Conservation (phyloP, 2,797 vertebrate genomes). For the Eremophila alpestris region DNA sequence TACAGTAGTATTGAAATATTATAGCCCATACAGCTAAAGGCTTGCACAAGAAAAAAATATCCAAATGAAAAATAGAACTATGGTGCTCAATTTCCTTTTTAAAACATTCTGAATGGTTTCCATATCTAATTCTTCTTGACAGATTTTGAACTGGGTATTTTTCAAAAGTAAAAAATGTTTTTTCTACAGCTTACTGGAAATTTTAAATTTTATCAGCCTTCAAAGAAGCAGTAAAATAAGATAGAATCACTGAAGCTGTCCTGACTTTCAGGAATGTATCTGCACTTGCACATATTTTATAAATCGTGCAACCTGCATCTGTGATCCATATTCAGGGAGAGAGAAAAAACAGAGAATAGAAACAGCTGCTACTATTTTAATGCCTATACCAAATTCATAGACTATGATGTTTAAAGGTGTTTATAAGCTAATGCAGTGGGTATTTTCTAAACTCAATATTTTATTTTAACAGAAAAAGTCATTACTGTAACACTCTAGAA, state of each 20-base stretch:
- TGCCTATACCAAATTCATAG: neutral
- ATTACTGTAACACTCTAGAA: neutral
- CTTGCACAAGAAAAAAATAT: neutral
- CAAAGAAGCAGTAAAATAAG: neutral
- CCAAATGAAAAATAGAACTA: neutral
- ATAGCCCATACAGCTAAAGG: neutral
- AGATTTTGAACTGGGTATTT: neutral
- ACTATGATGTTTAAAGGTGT: neutral
- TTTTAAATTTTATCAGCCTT: neutral
- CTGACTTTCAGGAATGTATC: neutral
- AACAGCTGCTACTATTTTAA: neutral
- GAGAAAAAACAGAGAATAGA: neutral
- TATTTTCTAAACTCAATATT: neutral
- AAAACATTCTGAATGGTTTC: neutral
- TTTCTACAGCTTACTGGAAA: neutral
- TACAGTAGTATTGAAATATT: neutral
- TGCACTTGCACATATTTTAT: neutral
- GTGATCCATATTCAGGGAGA: neutral
- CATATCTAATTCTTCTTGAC: neutral
- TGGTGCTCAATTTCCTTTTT: neutral
- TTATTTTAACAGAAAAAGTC: neutral
- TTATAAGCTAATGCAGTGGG: neutral
- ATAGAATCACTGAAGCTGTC: neutral
- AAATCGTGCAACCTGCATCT: fast-evolving
- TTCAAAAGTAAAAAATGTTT: neutral